Conservation (phyloP, 1,140 invertebrate genomes). For the Zaprionus kolodkinae region DNA sequence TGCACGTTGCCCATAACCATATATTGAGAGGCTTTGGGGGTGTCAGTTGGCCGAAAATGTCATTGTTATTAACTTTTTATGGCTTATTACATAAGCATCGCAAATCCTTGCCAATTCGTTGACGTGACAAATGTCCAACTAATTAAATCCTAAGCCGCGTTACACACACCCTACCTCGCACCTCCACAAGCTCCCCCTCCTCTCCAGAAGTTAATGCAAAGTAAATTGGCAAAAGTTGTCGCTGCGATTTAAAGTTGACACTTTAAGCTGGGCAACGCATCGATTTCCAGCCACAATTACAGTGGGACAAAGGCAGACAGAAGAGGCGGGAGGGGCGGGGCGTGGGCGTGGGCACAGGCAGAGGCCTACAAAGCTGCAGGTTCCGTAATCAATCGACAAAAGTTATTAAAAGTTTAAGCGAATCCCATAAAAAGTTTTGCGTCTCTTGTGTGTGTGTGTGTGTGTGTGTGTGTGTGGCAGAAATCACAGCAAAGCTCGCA, state of each 20-base stretch:
- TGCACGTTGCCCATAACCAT: conserved; percentile 77
- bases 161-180: no score
- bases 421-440: conserved; percentile 63
- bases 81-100: conserved; percentile 78
- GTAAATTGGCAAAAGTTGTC: neutral
- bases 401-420: conserved; percentile 76
- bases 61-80: conserved; percentile 82
- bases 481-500: conserved; percentile 68
- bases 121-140: conserved; percentile 70
- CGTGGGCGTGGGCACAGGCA: no score
- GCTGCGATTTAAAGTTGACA: conserved; percentile 19
- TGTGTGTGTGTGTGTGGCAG: conserved; percentile 22
- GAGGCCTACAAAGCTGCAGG: conserved; percentile 25
- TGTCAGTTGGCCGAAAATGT: conserved; percentile 55
- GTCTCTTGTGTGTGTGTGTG: neutral
- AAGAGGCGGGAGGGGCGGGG: no score
- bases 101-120: conserved; percentile 66
- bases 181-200: neutral
- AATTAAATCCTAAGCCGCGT: conserved; percentile 57
- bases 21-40: conserved; percentile 57
- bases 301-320: neutral
- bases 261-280: conserved; percentile 39
- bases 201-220: neutral
- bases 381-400: conserved; percentile 76
- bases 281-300: conserved; percentile 32